phyloP scores from a whole-genome alignment of 1,140 invertebrate species.

The Euglossa dilemma region DNA sequence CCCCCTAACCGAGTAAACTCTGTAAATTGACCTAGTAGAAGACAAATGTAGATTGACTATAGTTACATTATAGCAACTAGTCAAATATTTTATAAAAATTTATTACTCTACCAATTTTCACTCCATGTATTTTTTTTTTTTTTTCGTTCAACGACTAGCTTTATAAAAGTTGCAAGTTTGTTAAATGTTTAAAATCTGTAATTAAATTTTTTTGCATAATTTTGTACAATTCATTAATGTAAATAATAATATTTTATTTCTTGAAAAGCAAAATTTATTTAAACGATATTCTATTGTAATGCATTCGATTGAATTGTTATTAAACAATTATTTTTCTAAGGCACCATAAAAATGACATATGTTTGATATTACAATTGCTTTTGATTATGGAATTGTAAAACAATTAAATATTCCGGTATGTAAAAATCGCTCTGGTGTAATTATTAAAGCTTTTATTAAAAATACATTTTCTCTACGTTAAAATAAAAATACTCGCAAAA shows the following conservation, averaged over 20 bases:
- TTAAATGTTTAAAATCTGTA: neutral
- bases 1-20: conserved; percentile 71
- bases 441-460: too few species aligned
- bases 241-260: too few species aligned
- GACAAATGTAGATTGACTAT: neutral
- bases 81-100: neutral
- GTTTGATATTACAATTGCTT: too few species aligned
- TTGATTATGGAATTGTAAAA: neutral
- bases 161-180: too few species aligned
- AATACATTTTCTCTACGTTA: too few species aligned
- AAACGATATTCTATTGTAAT: too few species aligned
- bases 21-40: conserved; percentile 63
- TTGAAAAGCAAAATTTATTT: too few species aligned
- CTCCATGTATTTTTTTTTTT: neutral
- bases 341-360: too few species aligned
- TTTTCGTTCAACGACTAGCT: too few species aligned
- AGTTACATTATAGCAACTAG: neutral
- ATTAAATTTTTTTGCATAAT: neutral
- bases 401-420: neutral
- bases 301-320: too few species aligned
- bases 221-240: too few species aligned
- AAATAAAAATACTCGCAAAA: neutral
- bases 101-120: neutral
- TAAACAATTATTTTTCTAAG: too few species aligned
- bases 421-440: neutral